Percentiles rank a stretch among this genome's conserved stretches.
Conservation (phyloP, 2,797 vertebrate genomes). For the Malacoraja senta region DNA sequence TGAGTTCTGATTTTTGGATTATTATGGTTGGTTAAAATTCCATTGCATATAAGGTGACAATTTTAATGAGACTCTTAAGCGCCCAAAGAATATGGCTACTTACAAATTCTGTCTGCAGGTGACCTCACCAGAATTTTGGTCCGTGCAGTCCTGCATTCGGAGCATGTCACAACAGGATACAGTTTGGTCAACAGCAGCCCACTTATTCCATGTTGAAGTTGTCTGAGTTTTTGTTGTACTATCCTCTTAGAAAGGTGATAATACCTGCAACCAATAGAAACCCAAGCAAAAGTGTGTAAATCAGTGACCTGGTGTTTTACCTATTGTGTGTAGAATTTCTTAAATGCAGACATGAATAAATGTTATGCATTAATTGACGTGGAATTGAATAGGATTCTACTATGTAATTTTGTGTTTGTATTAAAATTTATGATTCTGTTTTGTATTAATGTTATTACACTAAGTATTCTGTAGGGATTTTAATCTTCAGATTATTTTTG, state of each 20-base stretch:
- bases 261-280: not conserved
- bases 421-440: not conserved
- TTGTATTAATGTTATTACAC: not conserved
- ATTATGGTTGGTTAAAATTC: not conserved
- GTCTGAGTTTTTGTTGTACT: not conserved
- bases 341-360: not conserved
- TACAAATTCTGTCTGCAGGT: not conserved
- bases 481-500: not conserved
- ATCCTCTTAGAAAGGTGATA: not conserved
- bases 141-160: not conserved
- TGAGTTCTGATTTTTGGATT: not conserved
- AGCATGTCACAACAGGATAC: not conserved
- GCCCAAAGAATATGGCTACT: not conserved
- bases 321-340: not conserved
- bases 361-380: not conserved
- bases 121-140: not conserved
- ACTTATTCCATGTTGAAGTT: not conserved
- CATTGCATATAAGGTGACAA: not conserved
- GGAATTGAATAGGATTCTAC: slow-evolving; percentile 7
- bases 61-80: not conserved
- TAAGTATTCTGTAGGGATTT: not conserved
- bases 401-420: not conserved
- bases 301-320: not conserved
- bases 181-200: not conserved
- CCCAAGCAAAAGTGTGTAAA: not conserved